Conservation (phyloP, 2,888 invertebrate genomes). For the Bimastos eiseni region DNA sequence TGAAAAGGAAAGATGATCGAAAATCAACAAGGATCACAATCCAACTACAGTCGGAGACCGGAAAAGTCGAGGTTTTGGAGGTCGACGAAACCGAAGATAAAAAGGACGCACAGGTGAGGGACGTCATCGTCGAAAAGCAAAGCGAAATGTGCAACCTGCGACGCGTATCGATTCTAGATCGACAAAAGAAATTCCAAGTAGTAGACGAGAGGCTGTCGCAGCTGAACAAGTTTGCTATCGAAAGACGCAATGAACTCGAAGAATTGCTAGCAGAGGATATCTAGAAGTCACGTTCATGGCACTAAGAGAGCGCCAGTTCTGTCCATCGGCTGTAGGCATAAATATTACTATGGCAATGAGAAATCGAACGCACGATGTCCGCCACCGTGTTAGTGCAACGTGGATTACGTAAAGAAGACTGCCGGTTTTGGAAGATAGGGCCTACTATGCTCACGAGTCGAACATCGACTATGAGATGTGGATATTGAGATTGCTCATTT, state of each 20-base stretch:
- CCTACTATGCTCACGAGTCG: background rate
- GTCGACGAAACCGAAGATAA: background rate
- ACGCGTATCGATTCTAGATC: background rate
- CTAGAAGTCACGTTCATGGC: background rate
- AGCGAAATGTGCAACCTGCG: background rate
- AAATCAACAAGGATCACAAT: background rate
- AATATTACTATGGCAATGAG: background rate
- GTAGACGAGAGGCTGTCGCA: background rate
- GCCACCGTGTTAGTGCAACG: background rate
- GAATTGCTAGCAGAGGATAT: background rate
- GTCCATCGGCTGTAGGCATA: background rate
- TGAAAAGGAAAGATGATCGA: background rate
- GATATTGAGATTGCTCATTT: background rate
- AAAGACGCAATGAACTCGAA: constrained; percentile 13
- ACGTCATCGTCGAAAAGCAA: background rate
- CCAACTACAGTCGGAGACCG: background rate
- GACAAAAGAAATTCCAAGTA: background rate
- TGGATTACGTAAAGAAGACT: constrained; percentile 1
- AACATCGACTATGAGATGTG: background rate
- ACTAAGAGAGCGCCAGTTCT: background rate
- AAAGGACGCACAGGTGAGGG: background rate
- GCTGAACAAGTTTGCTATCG: background rate
- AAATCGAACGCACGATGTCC: background rate
- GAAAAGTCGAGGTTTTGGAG: background rate
- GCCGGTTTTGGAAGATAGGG: background rate